Base-by-base conservation (phyloP, 2,797 vertebrate genomes). In the Florisuga fusca region DNA sequence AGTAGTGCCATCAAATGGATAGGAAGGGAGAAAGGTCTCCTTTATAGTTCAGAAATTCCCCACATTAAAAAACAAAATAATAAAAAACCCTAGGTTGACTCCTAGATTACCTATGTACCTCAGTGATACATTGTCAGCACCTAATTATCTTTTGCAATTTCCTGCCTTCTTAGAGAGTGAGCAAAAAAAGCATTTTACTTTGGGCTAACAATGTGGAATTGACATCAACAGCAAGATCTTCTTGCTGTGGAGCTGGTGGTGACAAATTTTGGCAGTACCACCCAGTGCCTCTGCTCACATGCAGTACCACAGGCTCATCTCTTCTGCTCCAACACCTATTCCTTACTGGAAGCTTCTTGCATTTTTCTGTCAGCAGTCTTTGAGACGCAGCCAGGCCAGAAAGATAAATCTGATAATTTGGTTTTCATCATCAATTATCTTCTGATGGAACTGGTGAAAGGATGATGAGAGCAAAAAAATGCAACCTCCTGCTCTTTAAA, bases 371-470 rank as follows among this genome's bases (percentile, higher is more conserved):
- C 84, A 48, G 46, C 53, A 69, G 17, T 29, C 54, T 68, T 43
- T 84, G 74, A 79, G 67, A 58, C 9, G 72, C n/a, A 68, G 51
- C 17, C 80, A 85, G 26, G n/a, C 26, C n/a, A 63, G 61, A 89
- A 76, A 72, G 75, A 76, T 79, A 84, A 67, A 90, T 67, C 36
- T 26, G 25, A 77, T 87, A 2, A 61, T 71, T 92, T 82, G 58
- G 90, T 93, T 90, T 93, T 71, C 36, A 74, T 71, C 29, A 95
- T 89, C 87, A 92, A 87, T 87, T 89, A 76, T 59, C 11, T 90
- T 38, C 80, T 20, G 33, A 82, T 2, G 17, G 43, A 31, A 53
- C 38, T 38, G 22, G 33, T 54, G 45, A 91, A 80, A 61, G 12
- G 7, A 26, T 7, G 46, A 69, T 4, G 15, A 68, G 34, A 89